Evolutionary conservation across 2,113 vertebrate genomes (phyloP).

Genomic region (Malurus melanocephalus): DNA sequence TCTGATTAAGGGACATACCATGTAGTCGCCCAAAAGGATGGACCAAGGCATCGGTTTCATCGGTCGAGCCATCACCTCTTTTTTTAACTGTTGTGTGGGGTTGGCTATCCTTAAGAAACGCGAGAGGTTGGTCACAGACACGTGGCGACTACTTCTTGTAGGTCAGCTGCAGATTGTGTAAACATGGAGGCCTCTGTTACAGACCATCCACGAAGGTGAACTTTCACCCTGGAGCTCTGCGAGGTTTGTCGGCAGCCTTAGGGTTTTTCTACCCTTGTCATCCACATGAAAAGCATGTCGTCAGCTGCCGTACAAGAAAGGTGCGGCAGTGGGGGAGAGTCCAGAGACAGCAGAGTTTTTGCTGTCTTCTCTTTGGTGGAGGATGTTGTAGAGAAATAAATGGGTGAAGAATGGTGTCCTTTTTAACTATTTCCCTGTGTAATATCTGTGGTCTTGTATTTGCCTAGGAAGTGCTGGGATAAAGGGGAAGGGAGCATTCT

Average conservation of each 20-base stretch:
- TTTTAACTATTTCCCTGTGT: neutral
- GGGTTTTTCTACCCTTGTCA: rapidly evolving
- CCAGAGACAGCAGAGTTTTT: neutral
- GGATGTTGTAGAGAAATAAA: neutral
- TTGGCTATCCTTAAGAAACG: rapidly evolving
- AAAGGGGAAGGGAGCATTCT: neutral
- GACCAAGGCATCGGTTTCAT: rapidly evolving
- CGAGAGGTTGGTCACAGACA: rapidly evolving
- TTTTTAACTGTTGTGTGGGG: rapidly evolving
- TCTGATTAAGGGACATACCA: rapidly evolving
- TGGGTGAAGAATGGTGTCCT: neutral
- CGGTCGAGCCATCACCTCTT: neutral
- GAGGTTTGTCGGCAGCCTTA: neutral
- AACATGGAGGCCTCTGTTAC: neutral
- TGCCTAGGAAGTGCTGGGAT: neutral
- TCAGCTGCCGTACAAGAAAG: neutral
- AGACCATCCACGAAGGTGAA: neutral
- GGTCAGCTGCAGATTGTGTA: neutral
- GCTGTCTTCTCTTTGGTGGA: neutral
- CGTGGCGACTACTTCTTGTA: rapidly evolving
- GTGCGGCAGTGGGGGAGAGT: too few relatives aligned
- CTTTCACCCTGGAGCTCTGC: neutral
- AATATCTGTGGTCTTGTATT: neutral
- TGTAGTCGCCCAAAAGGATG: rapidly evolving
- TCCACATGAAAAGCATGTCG: neutral